phyloP scores from a whole-genome alignment of 2,888 invertebrate genomes.

The Helicoverpa assulta region DNA sequence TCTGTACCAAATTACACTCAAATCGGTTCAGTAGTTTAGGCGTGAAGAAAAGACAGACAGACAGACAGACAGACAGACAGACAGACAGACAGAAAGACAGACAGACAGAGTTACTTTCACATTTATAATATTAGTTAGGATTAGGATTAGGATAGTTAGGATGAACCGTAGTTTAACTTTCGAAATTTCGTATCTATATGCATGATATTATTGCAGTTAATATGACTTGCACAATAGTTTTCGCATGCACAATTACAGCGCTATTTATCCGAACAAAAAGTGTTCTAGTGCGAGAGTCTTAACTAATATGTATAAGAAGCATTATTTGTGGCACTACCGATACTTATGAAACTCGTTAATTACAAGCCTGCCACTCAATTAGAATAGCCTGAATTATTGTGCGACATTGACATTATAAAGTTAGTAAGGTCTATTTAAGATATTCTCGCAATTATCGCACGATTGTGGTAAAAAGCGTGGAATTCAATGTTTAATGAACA shows the following conservation, averaged over 20 bases:
- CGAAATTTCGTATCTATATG: slow-evolving; percentile 13
- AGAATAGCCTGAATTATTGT: slow-evolving; percentile 6
- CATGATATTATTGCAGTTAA: slow-evolving; percentile 27
- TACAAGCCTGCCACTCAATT: slow-evolving; percentile 34
- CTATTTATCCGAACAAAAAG: slow-evolving; percentile 26
- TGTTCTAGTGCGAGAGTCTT: slow-evolving; percentile 29
- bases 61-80: too few relatives aligned
- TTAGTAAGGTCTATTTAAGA: slow-evolving; percentile 19
- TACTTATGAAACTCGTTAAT: slow-evolving; percentile 34
- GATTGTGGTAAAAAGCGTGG: not conserved
- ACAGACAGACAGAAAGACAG: too few relatives aligned
- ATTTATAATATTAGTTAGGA: too few relatives aligned
- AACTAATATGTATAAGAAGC: slow-evolving; percentile 41
- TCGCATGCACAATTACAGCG: slow-evolving; percentile 28
- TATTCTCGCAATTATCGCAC: not conserved
- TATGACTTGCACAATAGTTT: slow-evolving; percentile 34
- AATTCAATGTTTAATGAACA: not conserved
- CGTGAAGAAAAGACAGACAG: too few relatives aligned
- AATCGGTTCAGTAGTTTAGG: too few relatives aligned
- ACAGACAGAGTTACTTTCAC: too few relatives aligned
- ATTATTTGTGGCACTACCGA: slow-evolving; percentile 18
- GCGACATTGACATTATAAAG: slow-evolving; percentile 31
- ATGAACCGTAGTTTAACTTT: slow-evolving; percentile 9
- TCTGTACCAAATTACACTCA: too few relatives aligned
- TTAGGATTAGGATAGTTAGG: too few relatives aligned